Percentiles rank a stretch among this genome's conserved stretches.
These are phyloP conservation scores for Mactromeris polynyma DNA, from an alignment of 2,888 invertebrate genomes.

Conservation along the genomic window DNA sequence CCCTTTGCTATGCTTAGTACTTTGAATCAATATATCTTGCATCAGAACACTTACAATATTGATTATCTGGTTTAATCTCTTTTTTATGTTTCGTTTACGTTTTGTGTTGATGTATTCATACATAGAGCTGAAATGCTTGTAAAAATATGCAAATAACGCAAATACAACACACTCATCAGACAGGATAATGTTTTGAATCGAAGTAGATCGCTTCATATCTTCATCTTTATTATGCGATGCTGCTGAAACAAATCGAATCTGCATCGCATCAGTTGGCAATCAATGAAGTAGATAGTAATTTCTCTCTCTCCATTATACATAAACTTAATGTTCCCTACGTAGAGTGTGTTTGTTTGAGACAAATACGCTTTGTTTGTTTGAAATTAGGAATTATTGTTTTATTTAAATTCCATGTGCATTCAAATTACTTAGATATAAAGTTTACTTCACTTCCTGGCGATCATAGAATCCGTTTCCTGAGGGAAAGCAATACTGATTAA, in stretches of 20 bases:
- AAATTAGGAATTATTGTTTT: too few species aligned
- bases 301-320: background rate
- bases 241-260: slow-evolving; percentile 6
- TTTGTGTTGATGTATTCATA: slow-evolving; percentile 17
- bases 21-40: background rate
- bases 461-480: too few species aligned
- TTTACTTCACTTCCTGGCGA: too few species aligned
- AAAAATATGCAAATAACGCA: slow-evolving; percentile 6
- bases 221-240: background rate
- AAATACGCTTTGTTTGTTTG: too few species aligned
- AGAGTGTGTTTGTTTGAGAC: too few species aligned
- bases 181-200: background rate
- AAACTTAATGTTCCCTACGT: background rate
- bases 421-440: too few species aligned
- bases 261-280: background rate
- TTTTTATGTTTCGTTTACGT: background rate
- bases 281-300: background rate
- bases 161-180: background rate
- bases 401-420: too few species aligned
- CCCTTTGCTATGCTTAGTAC: background rate
- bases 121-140: background rate
- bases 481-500: too few species aligned
- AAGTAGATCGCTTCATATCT: background rate
- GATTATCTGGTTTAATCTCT: background rate
- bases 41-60: background rate